Conservation (phyloP, 2,113 vertebrate species). For the Elephas maximus region DNA sequence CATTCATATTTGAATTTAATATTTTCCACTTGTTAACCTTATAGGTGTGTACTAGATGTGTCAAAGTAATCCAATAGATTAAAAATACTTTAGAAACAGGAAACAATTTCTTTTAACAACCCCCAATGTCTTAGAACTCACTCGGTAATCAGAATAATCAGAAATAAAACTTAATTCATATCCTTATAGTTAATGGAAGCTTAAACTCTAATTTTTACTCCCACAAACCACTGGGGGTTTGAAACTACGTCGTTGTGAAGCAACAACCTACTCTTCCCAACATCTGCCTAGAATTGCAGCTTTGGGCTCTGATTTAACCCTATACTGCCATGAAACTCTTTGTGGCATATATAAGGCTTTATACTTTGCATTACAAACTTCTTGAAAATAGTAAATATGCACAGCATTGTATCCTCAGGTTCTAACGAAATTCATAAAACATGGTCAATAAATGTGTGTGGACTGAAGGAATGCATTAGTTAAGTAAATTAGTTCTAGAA, state of each 20-base stretch:
- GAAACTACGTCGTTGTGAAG: not conserved
- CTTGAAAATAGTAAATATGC: not conserved
- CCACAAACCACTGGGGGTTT: not conserved
- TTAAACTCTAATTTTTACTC: not conserved
- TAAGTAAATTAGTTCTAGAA: not conserved
- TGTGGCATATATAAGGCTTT: not conserved
- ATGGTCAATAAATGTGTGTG: too few relatives aligned
- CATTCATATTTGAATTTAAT: too few relatives aligned
- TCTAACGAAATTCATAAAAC: not conserved
- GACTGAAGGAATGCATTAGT: not conserved
- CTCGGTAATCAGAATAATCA: not conserved
- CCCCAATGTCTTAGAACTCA: not conserved
- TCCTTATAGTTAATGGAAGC: not conserved
- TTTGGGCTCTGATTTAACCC: not conserved
- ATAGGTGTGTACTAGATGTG: not conserved
- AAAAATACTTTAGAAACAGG: not conserved
- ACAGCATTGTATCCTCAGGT: not conserved
- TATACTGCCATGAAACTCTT: not conserved
- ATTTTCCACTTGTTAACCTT: not conserved
- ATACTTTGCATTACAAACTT: not conserved
- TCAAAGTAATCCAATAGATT: not conserved
- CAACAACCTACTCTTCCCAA: not conserved
- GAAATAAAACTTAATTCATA: not conserved
- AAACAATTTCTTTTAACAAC: not conserved
- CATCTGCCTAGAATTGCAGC: not conserved